These are phyloP conservation scores for Alosa sapidissima DNA, from an alignment of 2,797 vertebrate species.

Conservation along the genomic window DNA sequence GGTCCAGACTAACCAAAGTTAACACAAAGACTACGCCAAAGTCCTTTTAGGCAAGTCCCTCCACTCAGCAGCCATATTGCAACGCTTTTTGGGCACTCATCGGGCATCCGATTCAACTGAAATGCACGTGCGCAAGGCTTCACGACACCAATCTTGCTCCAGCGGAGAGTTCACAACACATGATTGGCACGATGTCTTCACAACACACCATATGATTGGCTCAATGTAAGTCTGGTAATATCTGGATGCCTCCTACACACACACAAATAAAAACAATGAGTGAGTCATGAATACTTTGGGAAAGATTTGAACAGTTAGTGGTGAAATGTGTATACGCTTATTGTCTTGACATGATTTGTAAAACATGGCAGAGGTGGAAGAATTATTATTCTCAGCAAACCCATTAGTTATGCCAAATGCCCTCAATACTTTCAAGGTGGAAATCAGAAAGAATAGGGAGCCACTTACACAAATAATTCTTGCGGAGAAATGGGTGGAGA, in stretches of 20 bases:
- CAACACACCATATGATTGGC: too few species aligned
- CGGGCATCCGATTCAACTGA: too few species aligned
- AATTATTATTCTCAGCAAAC: not conserved
- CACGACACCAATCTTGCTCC: too few species aligned
- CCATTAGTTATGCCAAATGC: slow-evolving; percentile 17
- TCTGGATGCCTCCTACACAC: not conserved
- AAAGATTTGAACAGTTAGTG: not conserved
- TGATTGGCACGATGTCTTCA: too few species aligned
- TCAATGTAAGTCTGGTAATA: too few species aligned
- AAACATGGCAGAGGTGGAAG: not conserved
- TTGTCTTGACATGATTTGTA: not conserved
- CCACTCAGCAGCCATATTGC: too few species aligned
- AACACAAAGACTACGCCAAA: too few species aligned
- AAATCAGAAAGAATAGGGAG: slow-evolving; percentile 28
- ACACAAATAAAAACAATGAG: not conserved
- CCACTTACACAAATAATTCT: slow-evolving; percentile 40
- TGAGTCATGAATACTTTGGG: not conserved
- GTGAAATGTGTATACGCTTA: not conserved
- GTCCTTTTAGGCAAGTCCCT: too few species aligned
- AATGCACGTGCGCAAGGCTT: too few species aligned
- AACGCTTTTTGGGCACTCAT: too few species aligned
- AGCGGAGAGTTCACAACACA: too few species aligned
- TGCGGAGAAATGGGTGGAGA: slow-evolving; percentile 22
- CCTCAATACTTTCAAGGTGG: slow-evolving; percentile 1
- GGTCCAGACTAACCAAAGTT: too few species aligned